Evolutionary conservation across 2,888 invertebrate genomes (phyloP).

Genomic region (Diarsia brunnea): DNA sequence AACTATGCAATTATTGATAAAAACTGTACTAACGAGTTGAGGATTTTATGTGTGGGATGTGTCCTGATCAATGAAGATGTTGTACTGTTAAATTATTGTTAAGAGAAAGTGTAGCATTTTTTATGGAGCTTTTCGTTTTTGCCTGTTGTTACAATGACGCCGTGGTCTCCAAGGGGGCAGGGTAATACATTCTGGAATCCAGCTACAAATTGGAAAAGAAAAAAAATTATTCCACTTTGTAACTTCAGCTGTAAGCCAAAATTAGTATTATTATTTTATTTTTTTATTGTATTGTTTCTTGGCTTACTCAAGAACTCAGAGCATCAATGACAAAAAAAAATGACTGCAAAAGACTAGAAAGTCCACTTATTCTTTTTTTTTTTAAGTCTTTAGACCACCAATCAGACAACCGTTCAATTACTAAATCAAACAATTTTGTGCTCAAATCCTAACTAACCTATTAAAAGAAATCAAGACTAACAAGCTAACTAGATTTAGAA

Average conservation of each 20-base stretch:
- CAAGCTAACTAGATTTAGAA: slow-evolving; percentile 33
- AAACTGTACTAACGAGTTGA: slow-evolving; percentile 57
- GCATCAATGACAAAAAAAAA: too few relatives aligned
- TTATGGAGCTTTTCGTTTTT: neutral
- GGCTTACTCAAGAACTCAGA: too few relatives aligned
- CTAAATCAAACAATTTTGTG: slow-evolving; percentile 29
- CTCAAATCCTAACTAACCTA: slow-evolving; percentile 43
- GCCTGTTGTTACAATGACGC: neutral
- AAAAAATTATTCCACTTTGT: too few relatives aligned
- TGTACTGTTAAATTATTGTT: slow-evolving; percentile 5
- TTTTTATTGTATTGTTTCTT: too few relatives aligned
- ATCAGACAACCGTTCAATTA: slow-evolving; percentile 42
- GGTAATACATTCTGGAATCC: too few relatives aligned
- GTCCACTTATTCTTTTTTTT: neutral
- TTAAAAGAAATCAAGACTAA: slow-evolving; percentile 50
- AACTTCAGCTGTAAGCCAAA: too few relatives aligned
- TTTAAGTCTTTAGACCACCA: neutral
- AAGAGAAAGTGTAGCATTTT: neutral
- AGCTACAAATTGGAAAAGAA: too few relatives aligned
- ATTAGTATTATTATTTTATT: too few relatives aligned
- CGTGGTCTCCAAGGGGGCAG: too few relatives aligned
- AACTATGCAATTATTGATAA: slow-evolving; percentile 71
- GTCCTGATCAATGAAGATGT: slow-evolving; percentile 22
- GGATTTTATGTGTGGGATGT: slow-evolving; percentile 21
- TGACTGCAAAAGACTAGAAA: slow-evolving; percentile 25